Percentiles rank a stretch among this genome's conserved stretches.
These are phyloP conservation scores for Drosophila subpulchrella DNA, from an alignment of 1,140 invertebrate genomes.

Conservation along the genomic window DNA sequence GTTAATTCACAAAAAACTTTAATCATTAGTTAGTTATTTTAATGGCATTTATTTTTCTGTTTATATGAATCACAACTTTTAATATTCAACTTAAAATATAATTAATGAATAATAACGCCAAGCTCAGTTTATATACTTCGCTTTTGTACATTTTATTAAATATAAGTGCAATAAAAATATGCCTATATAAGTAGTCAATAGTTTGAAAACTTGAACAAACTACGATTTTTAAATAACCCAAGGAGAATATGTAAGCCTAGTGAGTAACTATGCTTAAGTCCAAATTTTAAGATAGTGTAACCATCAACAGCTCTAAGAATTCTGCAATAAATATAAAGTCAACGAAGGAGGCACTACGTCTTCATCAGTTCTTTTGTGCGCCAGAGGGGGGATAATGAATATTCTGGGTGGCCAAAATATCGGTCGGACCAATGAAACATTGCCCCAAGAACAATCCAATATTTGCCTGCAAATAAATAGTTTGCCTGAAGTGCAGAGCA, in stretches of 20 bases:
- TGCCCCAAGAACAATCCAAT: background rate
- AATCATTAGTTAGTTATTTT: background rate
- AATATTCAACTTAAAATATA: too few relatives aligned
- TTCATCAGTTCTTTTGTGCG: background rate
- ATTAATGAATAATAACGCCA: too few relatives aligned
- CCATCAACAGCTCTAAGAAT: background rate
- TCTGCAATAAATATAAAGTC: slow-evolving; percentile 16
- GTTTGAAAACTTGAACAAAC: background rate
- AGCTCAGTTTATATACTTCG: background rate
- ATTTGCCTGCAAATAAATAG: slow-evolving; percentile 14
- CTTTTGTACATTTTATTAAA: background rate
- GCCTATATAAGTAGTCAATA: background rate
- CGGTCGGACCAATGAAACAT: background rate
- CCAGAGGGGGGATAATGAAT: slow-evolving; percentile 5
- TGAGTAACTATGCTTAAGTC: slow-evolving; percentile 1
- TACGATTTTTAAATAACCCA: too few relatives aligned
- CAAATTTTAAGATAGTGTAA: background rate
- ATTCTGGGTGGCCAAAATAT: background rate
- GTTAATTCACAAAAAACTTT: background rate
- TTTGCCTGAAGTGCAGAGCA: slow-evolving; percentile 10
- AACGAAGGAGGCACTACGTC: background rate
- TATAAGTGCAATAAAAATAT: background rate
- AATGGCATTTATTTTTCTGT: background rate
- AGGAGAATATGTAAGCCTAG: background rate
- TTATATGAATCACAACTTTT: background rate